Conservation (phyloP, 2,888 invertebrate species). For the Drosophila quasianomalipes region DNA sequence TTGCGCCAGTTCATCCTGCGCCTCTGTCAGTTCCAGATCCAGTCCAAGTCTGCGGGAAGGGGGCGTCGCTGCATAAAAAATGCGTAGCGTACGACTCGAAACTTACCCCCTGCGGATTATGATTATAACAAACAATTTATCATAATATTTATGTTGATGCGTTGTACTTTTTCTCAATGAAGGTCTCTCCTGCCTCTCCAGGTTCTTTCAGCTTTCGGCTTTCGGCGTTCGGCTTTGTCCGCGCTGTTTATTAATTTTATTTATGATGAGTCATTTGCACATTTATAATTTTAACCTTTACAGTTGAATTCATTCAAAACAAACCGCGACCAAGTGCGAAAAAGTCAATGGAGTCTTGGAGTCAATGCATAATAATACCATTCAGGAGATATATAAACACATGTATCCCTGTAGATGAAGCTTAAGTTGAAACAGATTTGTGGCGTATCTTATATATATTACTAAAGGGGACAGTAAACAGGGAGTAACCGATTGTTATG, state of each 20-base stretch:
- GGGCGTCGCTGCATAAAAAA: constrained; percentile 64
- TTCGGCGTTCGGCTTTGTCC: constrained; percentile 48
- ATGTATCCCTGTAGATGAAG: constrained; percentile 20
- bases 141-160: constrained; percentile 85
- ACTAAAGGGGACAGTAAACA: neutral
- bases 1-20: constrained; percentile 70
- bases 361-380: constrained; percentile 33
- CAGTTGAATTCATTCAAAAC: constrained; percentile 83
- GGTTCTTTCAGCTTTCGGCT: constrained; percentile 29
- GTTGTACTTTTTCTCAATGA: constrained; percentile 84
- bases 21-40: constrained; percentile 13
- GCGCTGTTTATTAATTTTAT: constrained; percentile 84
- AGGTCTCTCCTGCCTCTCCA: constrained; percentile 49
- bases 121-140: constrained; percentile 84
- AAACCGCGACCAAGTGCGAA: constrained; percentile 49
- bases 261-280: constrained; percentile 85
- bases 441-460: neutral
- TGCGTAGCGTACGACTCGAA: constrained; percentile 75
- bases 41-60: constrained; percentile 32
- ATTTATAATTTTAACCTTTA: constrained; percentile 84
- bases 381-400: constrained; percentile 21
- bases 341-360: constrained; percentile 34
- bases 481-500: constrained; percentile 5
- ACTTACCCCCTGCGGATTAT: constrained; percentile 84
- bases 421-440: constrained; percentile 22